Conservation (phyloP, 1,140 invertebrate genomes). For the Ooceraea biroi region DNA sequence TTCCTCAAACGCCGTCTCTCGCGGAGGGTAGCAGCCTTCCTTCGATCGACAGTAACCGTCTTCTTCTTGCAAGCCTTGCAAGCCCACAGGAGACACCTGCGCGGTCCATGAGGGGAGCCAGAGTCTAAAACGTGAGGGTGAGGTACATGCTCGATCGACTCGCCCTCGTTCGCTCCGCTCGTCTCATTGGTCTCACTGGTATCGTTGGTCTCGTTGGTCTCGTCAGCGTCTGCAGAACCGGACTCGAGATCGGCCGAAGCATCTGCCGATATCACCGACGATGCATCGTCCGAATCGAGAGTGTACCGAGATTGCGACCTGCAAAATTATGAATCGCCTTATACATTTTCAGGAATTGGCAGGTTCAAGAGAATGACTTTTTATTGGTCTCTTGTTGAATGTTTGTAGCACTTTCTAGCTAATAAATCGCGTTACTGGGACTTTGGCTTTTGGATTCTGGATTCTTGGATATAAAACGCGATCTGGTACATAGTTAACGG, state of each 20-base stretch:
- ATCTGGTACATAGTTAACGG: too few relatives aligned
- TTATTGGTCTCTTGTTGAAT: too few relatives aligned
- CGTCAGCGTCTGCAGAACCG: constrained; percentile 81
- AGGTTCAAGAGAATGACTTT: too few relatives aligned
- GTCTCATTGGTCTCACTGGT: constrained; percentile 74
- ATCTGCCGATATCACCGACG: constrained; percentile 82
- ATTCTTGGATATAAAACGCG: too few relatives aligned
- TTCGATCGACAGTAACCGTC: constrained; percentile 96
- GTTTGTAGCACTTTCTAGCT: too few relatives aligned
- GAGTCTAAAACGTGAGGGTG: constrained; percentile 82
- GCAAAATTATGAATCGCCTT: neutral
- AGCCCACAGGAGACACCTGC: constrained; percentile 96
- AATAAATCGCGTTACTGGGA: too few relatives aligned
- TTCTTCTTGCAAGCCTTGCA: constrained; percentile 98
- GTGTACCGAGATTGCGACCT: constrained; percentile 76
- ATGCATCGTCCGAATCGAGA: constrained; percentile 83
- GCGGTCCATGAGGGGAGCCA: constrained; percentile 84
- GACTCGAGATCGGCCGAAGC: constrained; percentile 82
- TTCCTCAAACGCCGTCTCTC: constrained; percentile 96
- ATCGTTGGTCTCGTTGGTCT: constrained; percentile 73
- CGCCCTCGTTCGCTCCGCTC: constrained; percentile 78
- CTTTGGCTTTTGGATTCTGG: too few relatives aligned
- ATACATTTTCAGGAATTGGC: neutral
- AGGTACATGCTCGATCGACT: constrained; percentile 82
- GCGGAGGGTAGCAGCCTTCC: constrained; percentile 98